Base-by-base conservation (phyloP, 2,888 invertebrate genomes). In the Xiphydria camelus region DNA sequence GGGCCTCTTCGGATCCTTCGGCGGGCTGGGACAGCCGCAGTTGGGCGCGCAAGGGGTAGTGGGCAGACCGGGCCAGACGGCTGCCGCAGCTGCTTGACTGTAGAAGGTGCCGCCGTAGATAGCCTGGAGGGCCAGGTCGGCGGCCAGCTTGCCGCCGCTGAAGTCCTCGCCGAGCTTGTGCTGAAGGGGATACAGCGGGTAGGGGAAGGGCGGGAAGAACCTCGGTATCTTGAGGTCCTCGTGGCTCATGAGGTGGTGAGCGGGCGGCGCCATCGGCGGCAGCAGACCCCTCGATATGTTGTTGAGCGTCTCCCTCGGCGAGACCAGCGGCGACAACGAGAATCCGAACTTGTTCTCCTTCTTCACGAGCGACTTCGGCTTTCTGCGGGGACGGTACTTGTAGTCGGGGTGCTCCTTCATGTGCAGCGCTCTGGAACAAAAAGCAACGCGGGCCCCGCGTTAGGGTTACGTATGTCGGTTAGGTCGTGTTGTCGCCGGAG, bases 351-450 rank as follows among this genome's bases (percentile, higher is more conserved):
- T 88, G 17, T 85, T 84, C 61, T 89, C 89, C 61, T 89, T 89
- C 74, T 91, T 91, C 53, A 89, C 82, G 9, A 91, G 79, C 0
- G 91, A 88, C 74, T 92, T 92, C 3, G 92, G 92, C 76, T 93
- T 92, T 66, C 92, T 80, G 41, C 92, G 81, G 7, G 92, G 92
- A 32, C 92, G 83, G 79, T 92, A 93, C 77, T 93, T 93, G 82
- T 93, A 93, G 78, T 93, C 92, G 4, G 92, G 93, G 66, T 92
- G 92, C 71, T 93, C 92, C 77, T 91, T 92, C 92, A 93, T 93
- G 81, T 93, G 92, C 7, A 93, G 81, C 23, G 92, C 91, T 75
- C 92, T 93, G 83, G 18, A 79, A 79, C 45, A 60, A 62, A 66
- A 60, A 55, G 12, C 23, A 26, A 29, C 14, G 29, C 37, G 25